Conservation (phyloP, 1,140 invertebrate species). For the Brachionus plicatilis region DNA sequence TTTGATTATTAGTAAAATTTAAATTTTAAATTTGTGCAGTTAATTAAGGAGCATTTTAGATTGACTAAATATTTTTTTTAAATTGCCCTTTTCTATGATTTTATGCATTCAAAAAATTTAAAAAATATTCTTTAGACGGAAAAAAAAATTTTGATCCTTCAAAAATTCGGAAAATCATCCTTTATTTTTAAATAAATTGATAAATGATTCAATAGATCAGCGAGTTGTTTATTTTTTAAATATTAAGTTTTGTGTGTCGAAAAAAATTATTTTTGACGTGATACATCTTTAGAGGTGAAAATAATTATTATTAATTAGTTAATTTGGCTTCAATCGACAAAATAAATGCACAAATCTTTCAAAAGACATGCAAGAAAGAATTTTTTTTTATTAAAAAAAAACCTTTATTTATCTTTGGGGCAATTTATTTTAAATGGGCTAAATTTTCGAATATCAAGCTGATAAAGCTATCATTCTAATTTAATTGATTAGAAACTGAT, state of each 20-base stretch:
- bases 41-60: too few species aligned
- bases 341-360: not conserved
- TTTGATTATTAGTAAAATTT: not conserved
- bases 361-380: not conserved
- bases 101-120: too few species aligned
- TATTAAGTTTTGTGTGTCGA: not conserved
- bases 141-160: too few species aligned
- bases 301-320: not conserved
- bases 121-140: too few species aligned
- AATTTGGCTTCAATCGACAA: not conserved
- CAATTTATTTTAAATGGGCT: not conserved
- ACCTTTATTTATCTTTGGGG: not conserved
- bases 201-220: too few species aligned
- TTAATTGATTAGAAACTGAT: not conserved
- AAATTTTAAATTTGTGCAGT: not conserved
- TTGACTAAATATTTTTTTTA: too few species aligned
- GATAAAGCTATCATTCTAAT: not conserved
- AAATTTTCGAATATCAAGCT: not conserved
- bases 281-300: not conserved
- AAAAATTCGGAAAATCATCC: too few species aligned
- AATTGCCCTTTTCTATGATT: too few species aligned
- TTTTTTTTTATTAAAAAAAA: not conserved
- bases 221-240: too few species aligned
- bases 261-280: not conserved
- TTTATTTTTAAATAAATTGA: not conserved